Conservation (phyloP, 2,113 vertebrate species). For the Pagrus major region DNA sequence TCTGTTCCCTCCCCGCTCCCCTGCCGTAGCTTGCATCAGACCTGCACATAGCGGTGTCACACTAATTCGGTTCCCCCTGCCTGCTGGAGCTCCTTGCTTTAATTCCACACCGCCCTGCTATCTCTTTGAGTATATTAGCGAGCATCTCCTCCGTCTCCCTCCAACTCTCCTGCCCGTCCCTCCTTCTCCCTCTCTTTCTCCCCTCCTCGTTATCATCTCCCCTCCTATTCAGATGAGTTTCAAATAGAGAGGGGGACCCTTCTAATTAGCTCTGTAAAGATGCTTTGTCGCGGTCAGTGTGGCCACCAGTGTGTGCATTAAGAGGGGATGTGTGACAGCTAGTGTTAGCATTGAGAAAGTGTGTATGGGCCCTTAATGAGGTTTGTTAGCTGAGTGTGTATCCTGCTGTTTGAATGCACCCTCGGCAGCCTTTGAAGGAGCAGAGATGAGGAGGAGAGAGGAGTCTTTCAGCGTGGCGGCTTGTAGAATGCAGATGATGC, state of each 20-base stretch:
- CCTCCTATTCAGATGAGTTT: constrained; percentile 82
- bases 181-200: constrained; percentile 42
- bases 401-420: constrained; percentile 81
- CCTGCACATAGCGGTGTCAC: constrained; percentile 70
- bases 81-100: constrained; percentile 68
- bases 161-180: too few relatives aligned
- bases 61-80: constrained; percentile 79
- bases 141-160: constrained; percentile 22
- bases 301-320: constrained; percentile 77
- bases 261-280: constrained; percentile 87
- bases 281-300: constrained; percentile 79
- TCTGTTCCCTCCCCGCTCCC: constrained; percentile 71
- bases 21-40: constrained; percentile 56
- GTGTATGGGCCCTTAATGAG: constrained; percentile 82
- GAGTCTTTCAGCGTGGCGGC: constrained; percentile 68
- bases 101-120: constrained; percentile 64
- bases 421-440: constrained; percentile 78
- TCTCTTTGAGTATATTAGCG: constrained; percentile 72
- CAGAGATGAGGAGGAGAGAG: constrained; percentile 66
- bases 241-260: constrained; percentile 76
- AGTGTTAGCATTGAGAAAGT: constrained; percentile 77
- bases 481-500: constrained; percentile 79
- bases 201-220: constrained; percentile 68
- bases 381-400: constrained; percentile 80
- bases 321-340: constrained; percentile 79